These are phyloP conservation scores for Noctilio leporinus DNA, from an alignment of 2,113 vertebrate genomes.

Conservation along the genomic window DNA sequence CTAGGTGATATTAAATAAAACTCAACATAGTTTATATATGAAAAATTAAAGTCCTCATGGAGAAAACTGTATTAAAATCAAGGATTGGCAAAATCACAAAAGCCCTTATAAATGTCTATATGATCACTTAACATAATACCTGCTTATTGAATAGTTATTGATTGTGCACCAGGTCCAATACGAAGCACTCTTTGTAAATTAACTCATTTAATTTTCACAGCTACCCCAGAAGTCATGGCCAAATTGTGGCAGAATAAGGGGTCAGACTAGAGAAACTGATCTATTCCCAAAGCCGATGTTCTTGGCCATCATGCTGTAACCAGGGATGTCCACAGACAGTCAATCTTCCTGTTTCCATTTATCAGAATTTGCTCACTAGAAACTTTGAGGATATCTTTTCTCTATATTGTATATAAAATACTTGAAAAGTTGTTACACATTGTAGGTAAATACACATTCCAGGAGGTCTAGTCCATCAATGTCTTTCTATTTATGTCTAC, in stretches of 20 bases:
- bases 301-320: rapidly evolving
- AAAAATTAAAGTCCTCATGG: background rate
- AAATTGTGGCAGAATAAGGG: background rate
- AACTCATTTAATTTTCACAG: background rate
- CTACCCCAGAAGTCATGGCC: background rate
- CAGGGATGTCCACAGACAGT: background rate
- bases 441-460: background rate
- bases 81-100: background rate
- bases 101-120: background rate
- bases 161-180: background rate
- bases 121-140: background rate
- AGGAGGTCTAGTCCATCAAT: background rate
- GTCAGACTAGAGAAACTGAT: background rate
- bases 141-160: background rate
- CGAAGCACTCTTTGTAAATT: background rate
- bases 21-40: background rate
- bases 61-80: background rate
- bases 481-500: background rate
- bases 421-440: background rate
- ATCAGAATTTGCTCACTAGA: background rate
- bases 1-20: background rate
- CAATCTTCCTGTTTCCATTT: background rate
- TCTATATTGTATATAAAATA: background rate
- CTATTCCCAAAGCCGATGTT: background rate
- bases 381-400: background rate